These are phyloP conservation scores for Poecilobothrus nobilitatus DNA, from an alignment of 2,888 invertebrate species.

Conservation along the genomic window DNA sequence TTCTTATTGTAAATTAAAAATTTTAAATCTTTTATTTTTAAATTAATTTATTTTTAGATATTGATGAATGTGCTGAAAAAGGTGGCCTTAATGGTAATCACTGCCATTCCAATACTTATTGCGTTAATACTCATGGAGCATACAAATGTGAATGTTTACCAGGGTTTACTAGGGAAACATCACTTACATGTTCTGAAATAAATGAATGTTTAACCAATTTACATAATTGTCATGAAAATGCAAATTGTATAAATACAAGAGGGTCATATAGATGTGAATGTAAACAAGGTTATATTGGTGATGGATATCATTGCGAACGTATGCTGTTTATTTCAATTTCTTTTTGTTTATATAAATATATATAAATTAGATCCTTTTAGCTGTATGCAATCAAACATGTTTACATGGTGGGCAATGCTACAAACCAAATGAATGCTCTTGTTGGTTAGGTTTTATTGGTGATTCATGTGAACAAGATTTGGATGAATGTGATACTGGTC, in stretches of 20 bases:
- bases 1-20: too few relatives aligned
- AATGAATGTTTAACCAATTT: constrained; percentile 64
- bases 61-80: constrained; percentile 73
- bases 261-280: constrained; percentile 74
- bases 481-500: constrained; percentile 69
- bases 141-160: constrained; percentile 77
- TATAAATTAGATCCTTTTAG: constrained; percentile 44
- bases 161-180: constrained; percentile 67
- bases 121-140: constrained; percentile 72
- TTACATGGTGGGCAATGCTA: constrained; percentile 76
- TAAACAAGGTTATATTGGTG: constrained; percentile 62
- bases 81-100: constrained; percentile 74
- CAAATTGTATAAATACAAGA: constrained; percentile 70
- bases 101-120: constrained; percentile 74
- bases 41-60: constrained; percentile 49
- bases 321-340: constrained; percentile 40
- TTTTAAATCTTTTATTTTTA: neutral
- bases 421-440: constrained; percentile 67
- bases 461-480: constrained; percentile 76
- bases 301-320: constrained; percentile 75
- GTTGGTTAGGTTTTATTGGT: constrained; percentile 74
- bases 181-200: constrained; percentile 70
- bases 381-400: constrained; percentile 70
- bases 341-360: constrained; percentile 7
- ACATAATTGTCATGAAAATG: constrained; percentile 67